Evolutionary conservation across 2,888 invertebrate species (phyloP).

Genomic region (Metacarcinus magister): DNA sequence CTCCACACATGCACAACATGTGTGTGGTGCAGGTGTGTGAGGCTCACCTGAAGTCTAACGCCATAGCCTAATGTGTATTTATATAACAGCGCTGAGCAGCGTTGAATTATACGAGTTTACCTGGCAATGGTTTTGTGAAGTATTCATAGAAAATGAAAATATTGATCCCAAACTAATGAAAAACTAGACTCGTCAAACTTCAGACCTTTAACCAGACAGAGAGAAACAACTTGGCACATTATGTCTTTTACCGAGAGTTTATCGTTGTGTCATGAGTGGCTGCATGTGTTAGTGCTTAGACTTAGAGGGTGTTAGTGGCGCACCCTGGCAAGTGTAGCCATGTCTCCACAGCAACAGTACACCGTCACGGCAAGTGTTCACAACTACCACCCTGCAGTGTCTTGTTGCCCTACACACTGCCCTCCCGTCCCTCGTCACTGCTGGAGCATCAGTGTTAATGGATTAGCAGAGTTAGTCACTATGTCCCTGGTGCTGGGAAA

Average conservation of each 20-base stretch:
- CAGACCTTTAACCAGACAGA: background rate
- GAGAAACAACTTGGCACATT: slow-evolving; percentile 39
- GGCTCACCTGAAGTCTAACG: background rate
- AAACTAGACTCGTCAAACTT: background rate
- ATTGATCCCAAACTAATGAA: background rate
- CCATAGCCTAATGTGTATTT: background rate
- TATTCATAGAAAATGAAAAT: background rate
- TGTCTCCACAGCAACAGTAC: background rate
- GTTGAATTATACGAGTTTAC: background rate
- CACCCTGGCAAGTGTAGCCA: background rate
- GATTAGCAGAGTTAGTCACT: slow-evolving; percentile 40
- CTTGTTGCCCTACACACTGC: background rate
- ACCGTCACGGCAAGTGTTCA: background rate
- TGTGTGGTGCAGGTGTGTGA: background rate
- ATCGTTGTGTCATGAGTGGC: slow-evolving; percentile 37
- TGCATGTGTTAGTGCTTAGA: slow-evolving; percentile 22
- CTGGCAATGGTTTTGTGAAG: background rate
- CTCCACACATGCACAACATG: background rate
- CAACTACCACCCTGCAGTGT: background rate
- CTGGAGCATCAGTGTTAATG: background rate
- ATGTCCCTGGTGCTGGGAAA: background rate
- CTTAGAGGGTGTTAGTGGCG: background rate
- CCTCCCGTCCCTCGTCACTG: slow-evolving; percentile 27
- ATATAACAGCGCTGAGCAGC: background rate
- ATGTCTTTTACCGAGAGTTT: slow-evolving; percentile 47